Evolutionary conservation across 2,888 invertebrate species (phyloP), one percentile per base, ranked within the genome.

Genomic region (Archaeoteleia sp.): DNA sequence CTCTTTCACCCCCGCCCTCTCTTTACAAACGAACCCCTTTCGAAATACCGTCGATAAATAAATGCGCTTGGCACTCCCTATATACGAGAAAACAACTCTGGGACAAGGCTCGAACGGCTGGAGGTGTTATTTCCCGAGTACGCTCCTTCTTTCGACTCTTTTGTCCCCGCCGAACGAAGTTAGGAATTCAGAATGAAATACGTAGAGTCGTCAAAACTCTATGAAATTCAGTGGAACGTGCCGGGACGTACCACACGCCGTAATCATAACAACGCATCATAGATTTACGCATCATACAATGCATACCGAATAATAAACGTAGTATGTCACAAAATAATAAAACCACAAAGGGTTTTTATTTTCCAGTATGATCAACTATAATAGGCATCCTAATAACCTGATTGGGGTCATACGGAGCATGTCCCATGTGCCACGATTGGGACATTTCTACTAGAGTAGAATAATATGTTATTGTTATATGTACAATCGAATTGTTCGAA

Each of bases 41-140:
- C 32, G 45, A 29, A 49, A 60, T 49, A 42, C 53, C 58, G 46
- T 42, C 68, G 51, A 68, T 68, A 68, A 68, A 68, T 68, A 63
- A 68, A 68, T 68, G 68, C 63, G 51, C 63, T 55, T 68, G 68
- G 63, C 68, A 63, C 62, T 68, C 63, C 43, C 63, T 62, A 62
- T 62, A 62, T 54, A 67, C 20, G 48, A 43, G 62, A 67, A 57
- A 67, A 67, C 67, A 58, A 62, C 62, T 67, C 48, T 30, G 40
- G 30, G 53, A 61, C 45, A 58, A 67, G 62, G 39, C 58, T 48
- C 15, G 20, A 32, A 29, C 46, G 43, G 45, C 12, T 17, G 48
- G 67, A 62, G 45, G 39, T 63, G 58, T 68, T 68, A 68, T 68
- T 68, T 63, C 51, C 55, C 51, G 35, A 35, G 34, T 5, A 20